Evolutionary conservation across 2,113 vertebrate genomes (phyloP), one percentile per base, ranked within the genome.

Genomic region (Symphodus melops): DNA sequence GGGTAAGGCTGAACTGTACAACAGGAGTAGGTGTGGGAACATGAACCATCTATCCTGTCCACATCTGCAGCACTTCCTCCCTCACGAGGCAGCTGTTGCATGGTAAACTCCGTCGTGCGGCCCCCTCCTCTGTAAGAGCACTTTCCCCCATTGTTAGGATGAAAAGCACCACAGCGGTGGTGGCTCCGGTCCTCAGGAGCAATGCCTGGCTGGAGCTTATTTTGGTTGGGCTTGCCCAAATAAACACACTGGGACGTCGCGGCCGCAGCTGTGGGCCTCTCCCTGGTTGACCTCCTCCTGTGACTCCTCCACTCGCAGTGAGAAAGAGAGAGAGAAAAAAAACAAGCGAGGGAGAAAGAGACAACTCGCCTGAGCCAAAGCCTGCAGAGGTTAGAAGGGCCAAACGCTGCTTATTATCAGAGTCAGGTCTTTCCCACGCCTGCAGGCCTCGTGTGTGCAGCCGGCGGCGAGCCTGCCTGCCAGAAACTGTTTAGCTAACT

Each of bases 201-300:
- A 82, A 83, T 87, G 89, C 84, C 88, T 87, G 82, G 89, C 82
- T 81, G 80, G 79, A 91, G 91, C 88, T 93, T 93, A 92, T 94
- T 94, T 93, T 91, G 90, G 84, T 93, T 92, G 79, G 84, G 82
- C 86, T 90, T 94, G 89, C 84, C 88, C 90, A 94, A 93, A 94
- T 93, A 93, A 94, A 95, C 92, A 92, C 77, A 70, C 77, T 54
- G 55, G 76, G 88, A 88, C 85, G 79, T 84, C 52, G 71, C 84
- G 81, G 89, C 84, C 85, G 82, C 88, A 92, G 88, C 89, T 92
- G 91, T 71, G 84, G 88, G 87, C 78, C 89, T 93, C 86, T 88
- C 88, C 91, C 88, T 77, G 89, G 74, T 83, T 86, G 86, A 88
- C 85, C 90, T 84, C 75, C 83, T 87, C 76, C 82, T 83, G 79